Evolutionary conservation across 2,113 vertebrate genomes (phyloP), one percentile per base, ranked within the genome.

Genomic region (Caracal caracal): DNA sequence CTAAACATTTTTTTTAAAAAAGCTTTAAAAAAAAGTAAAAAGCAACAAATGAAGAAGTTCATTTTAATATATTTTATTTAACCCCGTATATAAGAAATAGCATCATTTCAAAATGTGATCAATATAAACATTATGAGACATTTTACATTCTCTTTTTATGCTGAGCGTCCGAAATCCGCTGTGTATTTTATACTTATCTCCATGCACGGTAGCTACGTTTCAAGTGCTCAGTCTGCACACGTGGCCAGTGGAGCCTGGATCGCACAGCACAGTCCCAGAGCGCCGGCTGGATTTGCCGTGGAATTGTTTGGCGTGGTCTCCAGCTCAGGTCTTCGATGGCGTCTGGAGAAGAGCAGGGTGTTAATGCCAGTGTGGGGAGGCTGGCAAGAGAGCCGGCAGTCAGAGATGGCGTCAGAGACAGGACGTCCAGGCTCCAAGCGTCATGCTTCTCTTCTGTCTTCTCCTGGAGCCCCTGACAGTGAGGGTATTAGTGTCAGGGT

Each of bases 21-120:
- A 10, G 20, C 53, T 56, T 56, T 56, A 9, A 56, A 59, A 59
- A 59, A 79, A 81, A 71, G 65, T 66, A 40, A 84, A 75, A 81
- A 35, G 35, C 63, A 92, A 73, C 59, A 40, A 47, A 76, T 6
- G 24, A 24, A 43, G 5, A 90, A 47, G 26, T 73, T 49, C 65
- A 88, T 56, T 37, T 92, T 61, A 82, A 81, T 30, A 2, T 40
- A n/a, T 78, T 89, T 80, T 78, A 66, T 49, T 79, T 56, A 79
- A 96, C 37, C 33, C n/a, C 81, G 7, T 65, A 35, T 61, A 87
- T 59, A 2, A 61, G 88, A 88, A 84, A 86, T 30, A 66, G 81
- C 24, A 40, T 75, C 35, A 12, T n/a, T 76, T 51, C 24, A 70
- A 95, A 79, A 56, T 84, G 65, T 10, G 53, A 51, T 65, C 56